Evolutionary conservation across 2,113 vertebrate species (phyloP), one percentile per base, ranked within the genome.

Genomic region (Brachypodius melanocephalos): DNA sequence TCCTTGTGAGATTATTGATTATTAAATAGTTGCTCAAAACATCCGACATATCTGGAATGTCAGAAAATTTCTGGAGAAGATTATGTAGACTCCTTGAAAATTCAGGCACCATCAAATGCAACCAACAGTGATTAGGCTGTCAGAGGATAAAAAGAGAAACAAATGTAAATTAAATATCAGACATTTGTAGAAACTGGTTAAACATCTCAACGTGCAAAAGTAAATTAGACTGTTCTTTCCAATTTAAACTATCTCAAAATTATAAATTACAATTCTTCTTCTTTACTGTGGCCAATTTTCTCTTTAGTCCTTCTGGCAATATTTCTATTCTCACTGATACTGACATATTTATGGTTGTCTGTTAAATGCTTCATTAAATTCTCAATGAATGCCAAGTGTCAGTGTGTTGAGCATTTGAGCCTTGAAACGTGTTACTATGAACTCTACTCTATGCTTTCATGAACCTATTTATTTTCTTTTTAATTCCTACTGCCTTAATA

Each of bases 41-140:
- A 97, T 98, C 97, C 38, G 97, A 85, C 96, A 97, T 97, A 91
- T 97, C 95, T 86, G 97, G 97, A 96, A 98, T 97, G 89, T 97
- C 95, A 74, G 97, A 98, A 96, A 98, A 98, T 89, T 98, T 98
- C 66, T 97, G 94, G 88, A 98, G 97, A 88, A 98, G 98, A 84
- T 88, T 97, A 93, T 95, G 97, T 72, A 98, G 95, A 85, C 98
- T 98, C 49, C 20, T 92, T 92, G 98, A 97, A 96, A 98, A 94
- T 59, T 98, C 98, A 93, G 87, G 90, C 62, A 98, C 98, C 98
- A 98, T 98, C 92, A 98, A 92, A 71, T 95, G 97, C 89, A 98
- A 95, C 98, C 98, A 98, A 96, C 98, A 98, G 73, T 98, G 97
- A 94, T 97, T 97, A 92, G 98, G 98, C 98, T 98, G 94, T 73